Conservation (phyloP, 2,797 vertebrate species). For the Sebastes itinus region DNA sequence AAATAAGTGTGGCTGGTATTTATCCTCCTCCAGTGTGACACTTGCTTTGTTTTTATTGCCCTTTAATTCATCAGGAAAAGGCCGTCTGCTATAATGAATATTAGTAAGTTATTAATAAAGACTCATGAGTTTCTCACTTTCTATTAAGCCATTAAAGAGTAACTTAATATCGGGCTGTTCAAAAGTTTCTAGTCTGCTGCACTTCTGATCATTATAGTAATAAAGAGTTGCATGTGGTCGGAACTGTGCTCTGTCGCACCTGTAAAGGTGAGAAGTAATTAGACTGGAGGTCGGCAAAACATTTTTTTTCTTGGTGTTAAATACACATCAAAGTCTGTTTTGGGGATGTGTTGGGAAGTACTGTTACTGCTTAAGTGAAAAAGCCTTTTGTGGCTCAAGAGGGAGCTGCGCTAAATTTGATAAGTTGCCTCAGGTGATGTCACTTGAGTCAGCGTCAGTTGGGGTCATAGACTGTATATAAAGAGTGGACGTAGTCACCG, state of each 20-base stretch:
- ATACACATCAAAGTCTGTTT: too few species aligned
- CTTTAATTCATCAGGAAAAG: background rate
- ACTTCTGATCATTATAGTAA: background rate
- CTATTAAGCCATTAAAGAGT: background rate
- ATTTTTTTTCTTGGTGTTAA: too few species aligned
- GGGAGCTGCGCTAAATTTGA: too few species aligned
- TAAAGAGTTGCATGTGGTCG: background rate
- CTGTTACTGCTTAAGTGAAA: too few species aligned
- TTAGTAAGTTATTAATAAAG: background rate
- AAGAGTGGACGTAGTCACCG: too few species aligned
- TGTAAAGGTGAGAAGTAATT: too few species aligned
- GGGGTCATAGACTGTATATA: too few species aligned
- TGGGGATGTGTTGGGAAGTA: too few species aligned
- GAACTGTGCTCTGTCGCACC: background rate
- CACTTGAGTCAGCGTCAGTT: too few species aligned
- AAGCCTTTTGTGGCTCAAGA: too few species aligned
- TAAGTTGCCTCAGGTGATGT: too few species aligned
- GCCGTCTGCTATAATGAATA: background rate
- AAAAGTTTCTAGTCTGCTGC: background rate
- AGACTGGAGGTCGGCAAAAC: too few species aligned
- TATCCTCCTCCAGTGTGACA: background rate
- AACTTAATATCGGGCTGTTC: background rate
- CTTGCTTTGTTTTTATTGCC: background rate
- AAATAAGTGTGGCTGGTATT: background rate
- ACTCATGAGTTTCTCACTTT: background rate